phyloP scores from a whole-genome alignment of 2,113 vertebrate species.

The Trichomycterus rosablanca region DNA sequence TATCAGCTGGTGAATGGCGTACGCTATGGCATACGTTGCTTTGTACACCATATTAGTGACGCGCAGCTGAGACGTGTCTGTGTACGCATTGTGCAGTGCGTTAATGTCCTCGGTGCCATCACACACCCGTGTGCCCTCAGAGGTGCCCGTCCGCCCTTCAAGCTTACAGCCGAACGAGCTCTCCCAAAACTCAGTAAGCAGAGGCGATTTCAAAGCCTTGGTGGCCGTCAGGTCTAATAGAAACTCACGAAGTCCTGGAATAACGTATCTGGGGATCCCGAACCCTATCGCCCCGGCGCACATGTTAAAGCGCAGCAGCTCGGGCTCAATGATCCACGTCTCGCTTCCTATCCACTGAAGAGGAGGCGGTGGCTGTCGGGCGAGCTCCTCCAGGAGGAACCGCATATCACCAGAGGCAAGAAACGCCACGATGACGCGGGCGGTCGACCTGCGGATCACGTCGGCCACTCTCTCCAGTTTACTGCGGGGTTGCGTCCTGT shows the following conservation, averaged over 20 bases:
- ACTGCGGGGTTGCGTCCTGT: slow-evolving; percentile 44
- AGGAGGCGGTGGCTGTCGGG: slow-evolving; percentile 35
- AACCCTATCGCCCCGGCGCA: slow-evolving; percentile 57
- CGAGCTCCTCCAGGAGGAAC: slow-evolving; percentile 53
- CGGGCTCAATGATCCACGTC: slow-evolving; percentile 53
- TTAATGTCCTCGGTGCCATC: slow-evolving; percentile 55
- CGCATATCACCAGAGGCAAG: slow-evolving; percentile 46
- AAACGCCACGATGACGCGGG: slow-evolving; percentile 60
- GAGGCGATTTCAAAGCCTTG: slow-evolving; percentile 37
- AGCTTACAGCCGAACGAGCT: slow-evolving; percentile 55
- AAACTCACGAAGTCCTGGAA: slow-evolving; percentile 61
- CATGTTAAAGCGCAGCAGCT: slow-evolving; percentile 43
- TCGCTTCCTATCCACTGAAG: slow-evolving; percentile 66
- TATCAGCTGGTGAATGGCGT: slow-evolving; percentile 52
- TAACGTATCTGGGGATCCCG: slow-evolving; percentile 51
- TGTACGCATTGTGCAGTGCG: slow-evolving; percentile 51
- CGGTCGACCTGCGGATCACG: slow-evolving; percentile 60
- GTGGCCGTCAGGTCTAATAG: slow-evolving; percentile 48
- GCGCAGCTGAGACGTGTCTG: slow-evolving; percentile 61
- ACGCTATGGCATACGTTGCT: slow-evolving; percentile 63
- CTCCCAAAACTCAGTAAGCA: slow-evolving; percentile 64
- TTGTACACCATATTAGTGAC: slow-evolving; percentile 65
- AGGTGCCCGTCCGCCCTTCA: not conserved
- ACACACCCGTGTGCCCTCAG: slow-evolving; percentile 36
- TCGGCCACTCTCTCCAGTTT: slow-evolving; percentile 55